phyloP scores from a whole-genome alignment of 1,140 invertebrate species.

The Thaumatotibia leucotreta region DNA sequence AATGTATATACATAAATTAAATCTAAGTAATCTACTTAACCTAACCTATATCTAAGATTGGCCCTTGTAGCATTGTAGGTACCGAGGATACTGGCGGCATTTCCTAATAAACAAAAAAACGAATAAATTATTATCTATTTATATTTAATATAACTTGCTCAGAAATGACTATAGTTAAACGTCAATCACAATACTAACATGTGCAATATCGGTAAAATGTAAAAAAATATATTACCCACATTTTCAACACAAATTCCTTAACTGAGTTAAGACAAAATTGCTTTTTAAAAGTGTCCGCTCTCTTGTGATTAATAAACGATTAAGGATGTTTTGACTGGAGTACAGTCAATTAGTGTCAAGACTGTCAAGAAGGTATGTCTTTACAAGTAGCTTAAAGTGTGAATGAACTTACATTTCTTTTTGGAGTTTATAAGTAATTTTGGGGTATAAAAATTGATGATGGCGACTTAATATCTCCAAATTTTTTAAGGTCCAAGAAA shows the following conservation, averaged over 20 bases:
- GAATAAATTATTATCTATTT: too few relatives aligned
- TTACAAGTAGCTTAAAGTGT: background rate
- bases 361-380: background rate
- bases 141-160: too few relatives aligned
- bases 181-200: too few relatives aligned
- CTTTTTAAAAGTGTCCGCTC: background rate
- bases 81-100: too few relatives aligned
- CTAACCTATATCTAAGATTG: too few relatives aligned
- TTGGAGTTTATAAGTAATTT: background rate
- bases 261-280: background rate
- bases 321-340: background rate
- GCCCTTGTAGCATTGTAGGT: too few relatives aligned
- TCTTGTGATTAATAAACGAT: constrained; percentile 8
- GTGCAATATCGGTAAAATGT: too few relatives aligned
- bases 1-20: too few relatives aligned
- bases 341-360: background rate
- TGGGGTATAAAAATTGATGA: background rate
- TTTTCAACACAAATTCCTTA: background rate
- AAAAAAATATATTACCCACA: background rate
- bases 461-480: background rate
- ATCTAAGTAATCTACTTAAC: too few relatives aligned
- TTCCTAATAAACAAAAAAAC: too few relatives aligned
- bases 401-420: background rate
- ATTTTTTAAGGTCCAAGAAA: too few relatives aligned
- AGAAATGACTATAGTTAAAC: too few relatives aligned